A percentile compares a stretch with the other conserved stretches of the same genome.
Conservation (phyloP, 2,113 vertebrate genomes). For the Mellivora capensis region DNA sequence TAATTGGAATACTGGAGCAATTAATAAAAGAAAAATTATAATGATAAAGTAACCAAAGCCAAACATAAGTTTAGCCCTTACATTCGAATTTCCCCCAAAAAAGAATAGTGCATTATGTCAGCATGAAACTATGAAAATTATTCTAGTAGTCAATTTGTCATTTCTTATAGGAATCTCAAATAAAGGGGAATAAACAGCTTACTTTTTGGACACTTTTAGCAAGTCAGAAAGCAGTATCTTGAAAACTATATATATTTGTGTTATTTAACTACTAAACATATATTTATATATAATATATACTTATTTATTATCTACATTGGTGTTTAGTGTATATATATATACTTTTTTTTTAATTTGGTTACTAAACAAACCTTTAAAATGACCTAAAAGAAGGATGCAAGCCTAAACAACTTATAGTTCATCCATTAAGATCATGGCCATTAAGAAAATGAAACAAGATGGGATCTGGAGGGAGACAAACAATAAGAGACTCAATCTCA, state of each 20-base stretch:
- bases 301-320: background rate
- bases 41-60: background rate
- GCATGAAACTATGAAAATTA: background rate
- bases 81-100: background rate
- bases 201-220: background rate
- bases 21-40: background rate
- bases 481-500: no score
- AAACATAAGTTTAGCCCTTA: background rate
- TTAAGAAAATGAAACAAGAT: no score
- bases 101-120: background rate
- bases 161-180: background rate
- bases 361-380: background rate
- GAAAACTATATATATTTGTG: background rate
- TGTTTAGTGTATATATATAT: background rate
- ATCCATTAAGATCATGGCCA: background rate
- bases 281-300: background rate
- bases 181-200: background rate
- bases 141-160: background rate
- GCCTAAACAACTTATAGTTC: background rate
- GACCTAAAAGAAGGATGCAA: background rate
- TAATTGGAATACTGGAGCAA: background rate
- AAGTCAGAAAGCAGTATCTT: background rate
- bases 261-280: background rate
- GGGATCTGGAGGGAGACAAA: no score
- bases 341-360: background rate